Conservation (phyloP, 1,140 invertebrate genomes). For the Lasaia peninsularis region DNA sequence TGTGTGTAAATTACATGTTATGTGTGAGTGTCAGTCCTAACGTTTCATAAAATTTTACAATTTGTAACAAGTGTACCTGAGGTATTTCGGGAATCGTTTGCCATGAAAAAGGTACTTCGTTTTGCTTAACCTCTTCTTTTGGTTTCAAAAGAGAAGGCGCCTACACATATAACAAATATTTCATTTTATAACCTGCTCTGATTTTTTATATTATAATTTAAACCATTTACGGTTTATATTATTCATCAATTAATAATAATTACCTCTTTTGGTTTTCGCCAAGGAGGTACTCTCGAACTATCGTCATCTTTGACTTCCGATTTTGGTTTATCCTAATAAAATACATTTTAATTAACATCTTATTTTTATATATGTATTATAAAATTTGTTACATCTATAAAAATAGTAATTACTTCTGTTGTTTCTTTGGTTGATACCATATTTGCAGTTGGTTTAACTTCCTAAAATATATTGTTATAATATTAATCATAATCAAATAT, state of each 20-base stretch:
- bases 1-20: constrained; percentile 23
- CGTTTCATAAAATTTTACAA: constrained; percentile 17
- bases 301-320: constrained; percentile 22
- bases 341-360: constrained; percentile 9
- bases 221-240: no score
- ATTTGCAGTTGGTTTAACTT: no score
- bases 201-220: no score
- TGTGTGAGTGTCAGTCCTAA: not conserved
- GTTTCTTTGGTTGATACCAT: no score
- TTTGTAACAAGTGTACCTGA: constrained; percentile 48
- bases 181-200: constrained; percentile 16
- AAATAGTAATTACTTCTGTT: not conserved
- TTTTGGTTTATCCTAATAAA: constrained; percentile 21
- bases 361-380: constrained; percentile 23
- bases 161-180: constrained; percentile 32
- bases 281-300: constrained; percentile 29
- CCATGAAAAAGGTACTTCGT: constrained; percentile 65
- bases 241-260: not conserved
- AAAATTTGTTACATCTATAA: constrained; percentile 4
- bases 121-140: constrained; percentile 43
- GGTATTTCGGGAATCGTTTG: constrained; percentile 66
- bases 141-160: constrained; percentile 44
- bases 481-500: no score
- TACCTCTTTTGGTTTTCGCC: constrained; percentile 48
- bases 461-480: no score